Evolutionary conservation across 2,113 vertebrate genomes (phyloP).

Genomic region (Dascyllus trimaculatus): DNA sequence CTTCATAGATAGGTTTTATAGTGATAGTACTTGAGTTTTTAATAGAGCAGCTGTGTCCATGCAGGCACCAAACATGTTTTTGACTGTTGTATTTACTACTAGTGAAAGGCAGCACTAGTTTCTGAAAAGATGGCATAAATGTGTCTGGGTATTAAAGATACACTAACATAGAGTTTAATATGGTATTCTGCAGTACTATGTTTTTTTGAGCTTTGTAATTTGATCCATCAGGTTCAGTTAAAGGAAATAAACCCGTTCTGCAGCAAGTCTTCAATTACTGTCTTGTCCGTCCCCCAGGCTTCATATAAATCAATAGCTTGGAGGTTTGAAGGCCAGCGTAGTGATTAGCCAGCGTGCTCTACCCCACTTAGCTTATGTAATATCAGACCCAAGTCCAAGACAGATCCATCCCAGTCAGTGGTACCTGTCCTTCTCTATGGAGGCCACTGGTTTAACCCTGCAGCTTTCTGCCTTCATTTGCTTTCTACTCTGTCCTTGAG

Average conservation of each 20-base stretch:
- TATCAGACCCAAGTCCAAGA: slow-evolving; percentile 23
- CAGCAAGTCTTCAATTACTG: slow-evolving; percentile 30
- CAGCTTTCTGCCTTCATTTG: slow-evolving; percentile 18
- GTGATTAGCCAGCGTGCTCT: slow-evolving; percentile 19
- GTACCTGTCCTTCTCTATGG: not conserved
- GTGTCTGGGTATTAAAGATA: too few relatives aligned
- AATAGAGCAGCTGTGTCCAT: too few relatives aligned
- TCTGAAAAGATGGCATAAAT: too few relatives aligned
- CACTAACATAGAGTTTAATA: too few relatives aligned
- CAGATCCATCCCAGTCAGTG: slow-evolving; percentile 36
- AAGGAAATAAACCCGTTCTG: slow-evolving; percentile 34
- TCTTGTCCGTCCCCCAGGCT: slow-evolving; percentile 35
- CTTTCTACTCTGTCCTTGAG: slow-evolving; percentile 22
- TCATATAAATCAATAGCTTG: slow-evolving; percentile 51
- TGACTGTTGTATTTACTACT: too few relatives aligned
- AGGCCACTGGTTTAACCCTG: slow-evolving; percentile 44
- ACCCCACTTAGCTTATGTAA: slow-evolving; percentile 17
- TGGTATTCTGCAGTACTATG: not conserved
- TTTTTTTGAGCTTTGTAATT: slow-evolving; percentile 14
- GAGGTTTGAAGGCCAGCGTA: slow-evolving; percentile 40
- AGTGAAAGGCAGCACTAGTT: too few relatives aligned
- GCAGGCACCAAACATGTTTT: too few relatives aligned
- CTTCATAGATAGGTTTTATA: too few relatives aligned
- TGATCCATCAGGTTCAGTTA: slow-evolving; percentile 22
- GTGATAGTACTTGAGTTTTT: too few relatives aligned